Percentiles rank a stretch among this genome's conserved stretches.
These are phyloP conservation scores for Urosaurus nigricauda DNA, from an alignment of 2,797 vertebrate genomes.

Conservation along the genomic window DNA sequence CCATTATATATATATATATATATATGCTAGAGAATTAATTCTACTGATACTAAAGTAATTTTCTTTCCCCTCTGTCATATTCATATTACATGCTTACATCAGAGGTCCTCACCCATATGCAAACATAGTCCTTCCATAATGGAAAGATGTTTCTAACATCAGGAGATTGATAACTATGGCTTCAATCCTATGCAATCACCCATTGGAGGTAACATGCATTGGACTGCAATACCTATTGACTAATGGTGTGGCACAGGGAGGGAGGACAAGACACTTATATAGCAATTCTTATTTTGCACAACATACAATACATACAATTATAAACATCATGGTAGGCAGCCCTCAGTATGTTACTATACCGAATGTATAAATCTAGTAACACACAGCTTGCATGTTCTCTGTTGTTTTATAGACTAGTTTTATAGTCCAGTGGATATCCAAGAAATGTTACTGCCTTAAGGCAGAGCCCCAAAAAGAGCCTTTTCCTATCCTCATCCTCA, in stretches of 20 bases:
- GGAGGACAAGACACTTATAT: neutral
- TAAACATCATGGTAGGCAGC: neutral
- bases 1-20: too few species aligned
- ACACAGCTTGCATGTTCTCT: neutral
- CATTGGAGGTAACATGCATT: neutral
- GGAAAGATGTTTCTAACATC: neutral
- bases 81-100: neutral
- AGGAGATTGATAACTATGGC: neutral
- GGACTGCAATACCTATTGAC: neutral
- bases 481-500: neutral
- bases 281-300: neutral
- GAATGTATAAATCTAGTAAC: neutral
- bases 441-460: neutral
- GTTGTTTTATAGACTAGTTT: neutral
- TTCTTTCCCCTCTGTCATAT: neutral
- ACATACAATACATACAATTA: neutral
- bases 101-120: neutral
- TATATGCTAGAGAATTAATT: neutral
- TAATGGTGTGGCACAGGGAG: neutral
- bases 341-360: neutral
- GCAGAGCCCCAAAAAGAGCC: neutral
- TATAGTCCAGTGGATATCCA: neutral
- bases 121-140: neutral
- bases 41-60: conserved; percentile 1
- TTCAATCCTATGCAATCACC: neutral